phyloP scores from a whole-genome alignment of 2,113 vertebrate species.

The Oreochromis spilurus region DNA sequence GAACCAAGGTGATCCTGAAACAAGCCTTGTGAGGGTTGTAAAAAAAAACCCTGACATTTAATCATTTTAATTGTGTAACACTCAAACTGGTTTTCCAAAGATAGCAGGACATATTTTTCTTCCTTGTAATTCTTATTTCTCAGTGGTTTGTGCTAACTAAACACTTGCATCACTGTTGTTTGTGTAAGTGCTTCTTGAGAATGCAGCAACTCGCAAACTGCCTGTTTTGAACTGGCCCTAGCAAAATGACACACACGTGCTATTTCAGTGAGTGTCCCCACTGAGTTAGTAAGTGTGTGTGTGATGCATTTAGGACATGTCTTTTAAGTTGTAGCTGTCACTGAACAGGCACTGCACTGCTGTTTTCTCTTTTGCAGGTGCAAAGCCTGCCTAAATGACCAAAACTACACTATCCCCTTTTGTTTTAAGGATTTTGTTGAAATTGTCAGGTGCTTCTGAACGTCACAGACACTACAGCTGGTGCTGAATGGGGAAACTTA shows the following conservation, averaged over 20 bases:
- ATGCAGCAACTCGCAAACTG: not conserved
- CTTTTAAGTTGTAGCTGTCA: not conserved
- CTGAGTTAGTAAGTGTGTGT: rapidly evolving
- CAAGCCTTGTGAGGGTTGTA: not conserved
- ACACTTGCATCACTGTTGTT: not conserved
- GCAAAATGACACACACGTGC: not conserved
- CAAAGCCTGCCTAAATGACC: not conserved
- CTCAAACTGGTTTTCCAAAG: not conserved
- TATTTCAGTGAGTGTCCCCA: not conserved
- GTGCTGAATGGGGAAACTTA: not conserved
- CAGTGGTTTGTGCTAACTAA: not conserved
- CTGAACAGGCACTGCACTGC: not conserved
- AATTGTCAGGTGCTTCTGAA: not conserved
- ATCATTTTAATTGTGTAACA: not conserved
- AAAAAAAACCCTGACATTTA: not conserved
- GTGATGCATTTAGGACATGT: not conserved
- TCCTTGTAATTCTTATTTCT: not conserved
- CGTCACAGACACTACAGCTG: not conserved
- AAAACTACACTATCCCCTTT: not conserved
- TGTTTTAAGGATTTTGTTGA: not conserved
- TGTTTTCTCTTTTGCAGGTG: not conserved
- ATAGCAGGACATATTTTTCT: not conserved
- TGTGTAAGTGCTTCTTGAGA: not conserved
- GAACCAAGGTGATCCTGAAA: not conserved
- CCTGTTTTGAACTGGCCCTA: not conserved